Percentiles rank a stretch among this genome's conserved stretches.
Conservation (phyloP, 35 echinoderm and acorn worm genomes). For the Holothuria glaberrima region DNA sequence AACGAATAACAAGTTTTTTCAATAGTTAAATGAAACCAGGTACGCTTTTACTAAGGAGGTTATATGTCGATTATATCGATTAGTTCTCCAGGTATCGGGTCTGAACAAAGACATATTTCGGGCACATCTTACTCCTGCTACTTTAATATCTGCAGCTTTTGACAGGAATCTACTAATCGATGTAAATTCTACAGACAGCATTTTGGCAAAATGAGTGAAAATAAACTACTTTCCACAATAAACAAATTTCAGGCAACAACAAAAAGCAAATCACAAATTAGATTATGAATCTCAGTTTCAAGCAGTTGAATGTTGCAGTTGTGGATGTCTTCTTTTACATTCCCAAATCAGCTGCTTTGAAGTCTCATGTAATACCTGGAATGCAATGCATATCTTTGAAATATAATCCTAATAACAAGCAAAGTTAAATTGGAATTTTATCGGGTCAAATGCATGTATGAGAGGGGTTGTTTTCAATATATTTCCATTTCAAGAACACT, state of each 20-base stretch:
- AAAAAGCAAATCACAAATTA: no score
- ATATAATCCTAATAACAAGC: slow-evolving; percentile 20
- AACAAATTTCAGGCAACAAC: neutral
- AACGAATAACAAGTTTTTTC: slow-evolving; percentile 8
- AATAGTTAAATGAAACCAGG: slow-evolving; percentile 40
- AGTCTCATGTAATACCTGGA: no score
- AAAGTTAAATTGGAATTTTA: slow-evolving; percentile 23
- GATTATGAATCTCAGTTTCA: slow-evolving; percentile 18
- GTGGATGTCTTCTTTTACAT: neutral
- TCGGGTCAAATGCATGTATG: neutral
- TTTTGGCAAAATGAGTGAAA: neutral
- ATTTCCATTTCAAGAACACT: neutral
- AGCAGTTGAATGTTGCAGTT: neutral
- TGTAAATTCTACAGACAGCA: slow-evolving; percentile 33
- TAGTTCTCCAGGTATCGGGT: neutral
- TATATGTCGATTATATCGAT: slow-evolving; percentile 22
- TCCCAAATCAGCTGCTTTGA: no score
- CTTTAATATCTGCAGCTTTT: slow-evolving; percentile 8
- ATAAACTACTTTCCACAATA: slow-evolving; percentile 25
- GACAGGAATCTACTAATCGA: neutral
- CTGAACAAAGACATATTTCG: neutral
- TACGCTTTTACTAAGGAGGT: neutral
- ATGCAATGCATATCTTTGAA: neutral
- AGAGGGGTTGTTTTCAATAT: neutral
- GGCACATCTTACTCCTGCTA: slow-evolving; percentile 18